phyloP scores from a whole-genome alignment of 2,888 invertebrate genomes.

The Athalia cordata region DNA sequence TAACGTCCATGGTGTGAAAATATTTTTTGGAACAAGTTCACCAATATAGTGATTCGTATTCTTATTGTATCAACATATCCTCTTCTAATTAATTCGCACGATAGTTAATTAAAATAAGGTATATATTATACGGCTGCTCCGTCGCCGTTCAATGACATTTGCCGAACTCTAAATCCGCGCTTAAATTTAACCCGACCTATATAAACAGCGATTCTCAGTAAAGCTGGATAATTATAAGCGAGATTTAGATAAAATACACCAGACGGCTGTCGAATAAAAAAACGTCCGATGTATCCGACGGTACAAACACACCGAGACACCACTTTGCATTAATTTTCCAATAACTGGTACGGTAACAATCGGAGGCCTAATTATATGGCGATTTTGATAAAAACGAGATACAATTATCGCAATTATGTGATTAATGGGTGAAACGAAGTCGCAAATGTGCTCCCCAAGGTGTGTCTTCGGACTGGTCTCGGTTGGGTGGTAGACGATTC shows the following conservation, averaged over 20 bases:
- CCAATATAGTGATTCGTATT: neutral
- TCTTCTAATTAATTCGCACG: no score
- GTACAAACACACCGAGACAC: no score
- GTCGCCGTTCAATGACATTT: slow-evolving; percentile 48
- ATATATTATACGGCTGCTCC: no score
- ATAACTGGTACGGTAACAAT: no score
- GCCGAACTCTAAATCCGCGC: slow-evolving; percentile 41
- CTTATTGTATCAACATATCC: no score
- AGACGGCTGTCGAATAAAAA: neutral
- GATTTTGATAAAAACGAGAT: no score
- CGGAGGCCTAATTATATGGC: no score
- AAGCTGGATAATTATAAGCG: neutral
- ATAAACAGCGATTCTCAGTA: neutral
- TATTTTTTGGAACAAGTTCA: neutral
- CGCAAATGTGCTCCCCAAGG: slow-evolving; percentile 12
- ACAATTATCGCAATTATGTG: neutral
- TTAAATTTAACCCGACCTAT: slow-evolving; percentile 25
- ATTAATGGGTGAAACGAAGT: neutral
- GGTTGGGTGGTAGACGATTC: slow-evolving; percentile 37
- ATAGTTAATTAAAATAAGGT: neutral
- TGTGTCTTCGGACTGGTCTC: slow-evolving; percentile 18
- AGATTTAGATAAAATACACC: no score
- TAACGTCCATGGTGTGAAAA: neutral
- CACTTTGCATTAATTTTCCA: no score
- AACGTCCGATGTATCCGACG: no score